These are phyloP conservation scores for Corythornis madagascariensis DNA, from an alignment of 2,113 vertebrate genomes.

Conservation along the genomic window DNA sequence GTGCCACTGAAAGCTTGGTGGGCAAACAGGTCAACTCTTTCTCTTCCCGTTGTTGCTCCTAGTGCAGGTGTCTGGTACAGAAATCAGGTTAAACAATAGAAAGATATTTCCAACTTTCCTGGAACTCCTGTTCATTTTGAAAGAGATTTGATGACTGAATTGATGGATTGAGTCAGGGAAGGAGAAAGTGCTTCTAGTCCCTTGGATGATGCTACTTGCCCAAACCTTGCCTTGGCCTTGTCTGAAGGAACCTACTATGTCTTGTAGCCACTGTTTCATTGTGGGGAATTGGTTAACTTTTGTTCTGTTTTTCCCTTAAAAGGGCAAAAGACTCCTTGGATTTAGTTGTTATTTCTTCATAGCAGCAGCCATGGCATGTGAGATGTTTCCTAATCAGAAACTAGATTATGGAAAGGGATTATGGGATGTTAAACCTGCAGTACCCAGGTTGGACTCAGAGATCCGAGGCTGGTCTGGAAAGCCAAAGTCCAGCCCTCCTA, in stretches of 20 bases:
- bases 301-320: neutral
- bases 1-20: neutral
- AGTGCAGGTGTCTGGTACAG: neutral
- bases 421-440: neutral
- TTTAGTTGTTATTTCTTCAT: neutral
- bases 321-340: neutral
- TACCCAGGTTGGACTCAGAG: neutral
- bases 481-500: neutral
- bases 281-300: neutral
- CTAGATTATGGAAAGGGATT: neutral
- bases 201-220: neutral
- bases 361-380: neutral
- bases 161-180: neutral
- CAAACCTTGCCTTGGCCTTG: neutral
- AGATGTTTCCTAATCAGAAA: neutral
- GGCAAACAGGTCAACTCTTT: neutral
- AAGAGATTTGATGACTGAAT: neutral
- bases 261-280: slow-evolving; percentile 5
- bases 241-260: neutral
- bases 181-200: neutral
- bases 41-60: neutral
- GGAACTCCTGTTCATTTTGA: neutral
- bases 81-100: neutral
- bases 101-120: neutral
- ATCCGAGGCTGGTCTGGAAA: neutral